Evolutionary conservation across 2,888 invertebrate genomes (phyloP), one percentile per base, ranked within the genome.

Genomic region (Eristalis tenax): DNA sequence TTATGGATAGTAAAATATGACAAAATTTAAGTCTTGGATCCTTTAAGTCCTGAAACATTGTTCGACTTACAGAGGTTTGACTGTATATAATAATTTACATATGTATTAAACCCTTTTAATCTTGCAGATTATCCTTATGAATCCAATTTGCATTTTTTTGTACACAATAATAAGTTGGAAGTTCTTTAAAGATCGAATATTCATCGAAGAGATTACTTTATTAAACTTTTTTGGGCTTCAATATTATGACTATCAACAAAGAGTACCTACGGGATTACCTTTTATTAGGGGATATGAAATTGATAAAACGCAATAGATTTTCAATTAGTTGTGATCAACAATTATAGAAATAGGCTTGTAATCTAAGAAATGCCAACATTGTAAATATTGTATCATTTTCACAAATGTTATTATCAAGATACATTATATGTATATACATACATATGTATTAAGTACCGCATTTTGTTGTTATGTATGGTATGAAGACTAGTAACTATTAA

Each of bases 171-270:
- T 96, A 0, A 97, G 98, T 23, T 99, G 99, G 98, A 94, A 94
- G 75, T 99, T 99, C 94, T 99, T 99, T 94, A 94, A 96, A 43
- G 96, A 96, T 89, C 94, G 99, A 74, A 96, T 99, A 56, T 95
- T 94, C 82, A 95, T 97, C 13, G 99, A 99, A 93, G 99, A 99
- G 94, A 94, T 96, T 74, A 97, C 96, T 4, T 94, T 99, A 76
- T 92, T 99, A 8, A 95, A 96, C 89, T 99, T 99, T 94, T 99
- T 99, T 92, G 98, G 98, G 0, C 95, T 95, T 85, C 95, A 97
- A 75, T 99, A 99, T 92, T 93, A 95, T 59, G 94, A 96, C 83
- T 99, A 99, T 93, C 98, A 99, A 93, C 94, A 95, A 88, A 93
- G 93, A 89, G 98, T 99, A 4, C 94, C 95, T 10, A 97, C 97